Base-by-base conservation (phyloP, 2,888 invertebrate genomes). In the Nomada goodeniana region DNA sequence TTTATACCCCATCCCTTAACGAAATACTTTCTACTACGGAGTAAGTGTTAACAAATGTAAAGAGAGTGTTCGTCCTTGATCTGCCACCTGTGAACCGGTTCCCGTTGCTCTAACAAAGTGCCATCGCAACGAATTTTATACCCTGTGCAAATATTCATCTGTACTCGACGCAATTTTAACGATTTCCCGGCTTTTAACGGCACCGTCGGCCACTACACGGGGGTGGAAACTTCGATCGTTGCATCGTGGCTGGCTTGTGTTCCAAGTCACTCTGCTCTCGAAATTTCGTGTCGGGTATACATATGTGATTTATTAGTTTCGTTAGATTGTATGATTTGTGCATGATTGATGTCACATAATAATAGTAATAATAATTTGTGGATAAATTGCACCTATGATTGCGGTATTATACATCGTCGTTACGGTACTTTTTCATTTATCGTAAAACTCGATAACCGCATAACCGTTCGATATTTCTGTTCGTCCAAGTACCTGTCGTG, bases 21-120 rank as follows among this genome's bases (percentile, higher is more conserved):
- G 68, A 61, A 83, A 65, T 89, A 90, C 89, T 88, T 89, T 88
- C 86, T 88, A 86, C 83, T 86, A 83, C 76, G 73, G 74, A 80
- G 67, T 85, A 81, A 79, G 81, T 80, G 82, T 88, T 36, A 36
- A 36, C 83, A 79, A 87, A 87, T 44, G 57, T 68, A 72, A 84
- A 82, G 60, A 50, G 15, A 55, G n/a, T 5, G 23, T 18, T 64
- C n/a, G 47, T 20, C 29, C 60, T 55, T 61, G 77, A 67, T 77
- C 77, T 50, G 61, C 23, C 55, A 61, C 42, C 61, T 20, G 0
- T 15, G n/a, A 57, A 18, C 50, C 13, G 11, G 18, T 23, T 59
- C 23, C 53, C 60, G 55, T 2, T 20, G 67, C 42, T n/a, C 3
- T 26, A 20, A 36, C 36, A 61, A 44, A 13, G 52, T 52, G 15